Conservation (phyloP, 1,140 invertebrate species). For the Galendromus occidentalis region DNA sequence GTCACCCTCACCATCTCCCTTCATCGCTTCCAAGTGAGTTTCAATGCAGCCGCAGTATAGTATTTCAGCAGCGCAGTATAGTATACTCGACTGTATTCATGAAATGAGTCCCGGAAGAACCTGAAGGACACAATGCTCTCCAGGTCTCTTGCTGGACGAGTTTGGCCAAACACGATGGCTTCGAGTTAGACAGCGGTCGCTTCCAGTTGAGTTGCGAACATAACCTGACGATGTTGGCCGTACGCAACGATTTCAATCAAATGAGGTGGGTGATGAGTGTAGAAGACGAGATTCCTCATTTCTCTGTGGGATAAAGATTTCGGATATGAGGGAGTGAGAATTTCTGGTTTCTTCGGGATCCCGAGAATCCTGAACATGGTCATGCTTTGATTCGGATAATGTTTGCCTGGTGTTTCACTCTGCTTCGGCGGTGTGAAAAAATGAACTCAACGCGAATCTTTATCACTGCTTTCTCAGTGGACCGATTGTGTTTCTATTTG, state of each 20-base stretch:
- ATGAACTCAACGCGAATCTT: background rate
- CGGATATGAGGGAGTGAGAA: too few relatives aligned
- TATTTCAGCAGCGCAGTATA: too few relatives aligned
- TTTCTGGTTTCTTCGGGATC: too few relatives aligned
- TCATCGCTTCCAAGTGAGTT: constrained; percentile 19
- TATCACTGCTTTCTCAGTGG: background rate
- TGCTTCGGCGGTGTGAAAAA: background rate
- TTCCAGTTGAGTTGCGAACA: constrained; percentile 68
- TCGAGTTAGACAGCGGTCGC: constrained; percentile 66
- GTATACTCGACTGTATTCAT: too few relatives aligned
- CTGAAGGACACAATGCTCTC: background rate
- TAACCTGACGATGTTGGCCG: constrained; percentile 46
- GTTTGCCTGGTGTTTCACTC: too few relatives aligned
- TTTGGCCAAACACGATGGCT: constrained; percentile 80
- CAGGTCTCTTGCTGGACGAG: constrained; percentile 97
- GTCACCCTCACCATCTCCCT: constrained; percentile 20
- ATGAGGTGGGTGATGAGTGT: constrained; percentile 20
- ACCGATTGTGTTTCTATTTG: constrained; percentile 6
- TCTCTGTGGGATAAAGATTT: too few relatives aligned
- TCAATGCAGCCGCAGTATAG: too few relatives aligned
- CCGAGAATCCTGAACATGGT: too few relatives aligned
- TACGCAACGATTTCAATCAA: constrained; percentile 63
- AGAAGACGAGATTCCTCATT: too few relatives aligned
- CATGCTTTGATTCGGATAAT: too few relatives aligned
- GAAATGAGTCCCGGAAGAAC: too few relatives aligned